A percentile compares a stretch with the other conserved stretches of the same genome.
These are phyloP conservation scores for Orchestia grillus DNA, from an alignment of 1,140 invertebrate species.

Conservation along the genomic window DNA sequence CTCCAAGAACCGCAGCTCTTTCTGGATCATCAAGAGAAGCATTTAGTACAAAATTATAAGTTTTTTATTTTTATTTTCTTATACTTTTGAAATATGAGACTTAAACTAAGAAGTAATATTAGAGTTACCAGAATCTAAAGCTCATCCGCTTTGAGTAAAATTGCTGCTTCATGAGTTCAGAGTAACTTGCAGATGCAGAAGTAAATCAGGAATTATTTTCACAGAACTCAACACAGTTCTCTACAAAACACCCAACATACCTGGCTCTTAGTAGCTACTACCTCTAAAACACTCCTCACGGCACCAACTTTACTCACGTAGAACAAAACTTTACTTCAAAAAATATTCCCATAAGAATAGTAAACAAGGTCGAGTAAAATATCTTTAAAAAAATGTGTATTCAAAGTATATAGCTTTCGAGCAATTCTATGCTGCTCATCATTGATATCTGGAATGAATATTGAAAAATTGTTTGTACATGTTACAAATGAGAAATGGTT, in stretches of 20 bases:
- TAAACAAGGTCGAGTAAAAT: too few relatives aligned
- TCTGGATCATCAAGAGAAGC: neutral
- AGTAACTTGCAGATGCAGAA: neutral
- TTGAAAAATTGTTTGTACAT: too few relatives aligned
- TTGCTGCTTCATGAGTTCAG: neutral
- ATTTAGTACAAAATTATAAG: neutral
- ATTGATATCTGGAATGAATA: too few relatives aligned
- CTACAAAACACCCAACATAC: neutral
- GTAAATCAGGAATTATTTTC: neutral
- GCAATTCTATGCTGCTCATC: too few relatives aligned
- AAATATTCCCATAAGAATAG: neutral
- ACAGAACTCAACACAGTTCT: neutral
- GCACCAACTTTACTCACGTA: neutral
- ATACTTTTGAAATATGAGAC: too few relatives aligned
- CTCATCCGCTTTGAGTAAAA: too few relatives aligned
- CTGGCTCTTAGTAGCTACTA: neutral
- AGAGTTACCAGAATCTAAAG: too few relatives aligned
- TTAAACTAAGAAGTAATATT: too few relatives aligned
- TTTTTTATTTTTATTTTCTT: too few relatives aligned
- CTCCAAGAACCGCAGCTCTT: slow-evolving; percentile 26
- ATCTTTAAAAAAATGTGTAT: too few relatives aligned
- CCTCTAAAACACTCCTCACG: neutral
- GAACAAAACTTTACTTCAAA: neutral
- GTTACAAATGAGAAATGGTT: too few relatives aligned
- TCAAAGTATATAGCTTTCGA: too few relatives aligned